Evolutionary conservation across 2,888 invertebrate species (phyloP), one percentile per base, ranked within the genome.

Genomic region (Rugalucina vietnamica): DNA sequence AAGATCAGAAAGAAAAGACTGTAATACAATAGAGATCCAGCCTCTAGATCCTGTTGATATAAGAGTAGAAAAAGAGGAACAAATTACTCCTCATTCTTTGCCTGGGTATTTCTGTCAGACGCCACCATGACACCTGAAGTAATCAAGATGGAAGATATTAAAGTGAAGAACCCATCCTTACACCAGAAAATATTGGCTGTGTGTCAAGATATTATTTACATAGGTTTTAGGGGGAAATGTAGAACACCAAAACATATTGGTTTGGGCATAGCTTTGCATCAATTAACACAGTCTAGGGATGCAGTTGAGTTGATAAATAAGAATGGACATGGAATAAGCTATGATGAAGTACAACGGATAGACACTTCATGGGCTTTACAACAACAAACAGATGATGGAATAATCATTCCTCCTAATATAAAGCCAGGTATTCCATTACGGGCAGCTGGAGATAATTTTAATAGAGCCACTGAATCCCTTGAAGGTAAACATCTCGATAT

Each of bases 241-340:
- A 76, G 73, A 81, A 77, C 77, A 34, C 81, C 81, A n/a, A 81
- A 81, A 71, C 81, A 81, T 76, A 57, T 76, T 27, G 81, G 76
- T 36, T 43, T 76, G 0, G 36, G 70, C 57, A n/a, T 81, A 54
- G 75, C 76, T 12, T 12, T 81, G 8, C 81, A 76, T 27, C 81
- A 81, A 39, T 24, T 76, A 24, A 81, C 81, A 57, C 76, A 76
- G 57, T 81, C 76, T 37, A 54, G 65, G 50, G 81, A 77, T 49
- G 74, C 72, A 57, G 76, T 81, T 3, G 34, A 5, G 18, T 50
- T 57, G 24, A 14, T 76, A 10, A 76, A 71, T 71, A 76, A 76
- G 34, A 65, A 71, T 57, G 81, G 71, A 29, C 76, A 76, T 50
- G 70, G 71, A 1, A 76, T 81, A 32, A 76, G 76, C 29, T 75